These are phyloP conservation scores for Colletes gigas DNA, from an alignment of 1,140 invertebrate genomes.

Conservation along the genomic window DNA sequence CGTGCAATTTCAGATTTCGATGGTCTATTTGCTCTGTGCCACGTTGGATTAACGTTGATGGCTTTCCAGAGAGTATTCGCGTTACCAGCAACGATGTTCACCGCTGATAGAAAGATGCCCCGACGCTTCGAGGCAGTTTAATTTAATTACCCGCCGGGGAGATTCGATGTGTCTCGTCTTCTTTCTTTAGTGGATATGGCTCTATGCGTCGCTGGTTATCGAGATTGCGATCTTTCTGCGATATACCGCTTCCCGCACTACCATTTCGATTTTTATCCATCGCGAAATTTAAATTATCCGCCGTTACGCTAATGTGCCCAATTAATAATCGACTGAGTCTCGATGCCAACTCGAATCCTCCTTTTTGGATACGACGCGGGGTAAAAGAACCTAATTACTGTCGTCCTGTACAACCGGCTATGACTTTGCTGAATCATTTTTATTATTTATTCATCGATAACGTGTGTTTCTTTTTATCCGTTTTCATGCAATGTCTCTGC, in stretches of 20 bases:
- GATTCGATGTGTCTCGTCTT: neutral
- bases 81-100: neutral
- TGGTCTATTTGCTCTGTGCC: slow-evolving; percentile 6
- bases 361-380: too few relatives aligned
- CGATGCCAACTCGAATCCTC: neutral
- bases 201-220: slow-evolving; percentile 1
- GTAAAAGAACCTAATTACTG: too few relatives aligned
- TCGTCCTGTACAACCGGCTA: too few relatives aligned
- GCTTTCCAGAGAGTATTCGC: neutral
- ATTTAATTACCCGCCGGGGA: slow-evolving; percentile 11
- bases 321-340: neutral
- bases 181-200: neutral
- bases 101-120: neutral
- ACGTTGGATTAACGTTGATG: slow-evolving; percentile 8
- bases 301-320: neutral
- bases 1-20: neutral
- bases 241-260: neutral
- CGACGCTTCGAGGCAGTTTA: neutral
- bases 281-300: neutral
- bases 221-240: neutral
- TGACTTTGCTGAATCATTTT: too few relatives aligned
- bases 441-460: too few relatives aligned
- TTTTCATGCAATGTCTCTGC: too few relatives aligned
- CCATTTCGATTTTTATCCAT: neutral
- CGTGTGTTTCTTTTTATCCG: too few relatives aligned